phyloP scores from a whole-genome alignment of 2,797 vertebrate species.

The Rhinogobio ventralis region DNA sequence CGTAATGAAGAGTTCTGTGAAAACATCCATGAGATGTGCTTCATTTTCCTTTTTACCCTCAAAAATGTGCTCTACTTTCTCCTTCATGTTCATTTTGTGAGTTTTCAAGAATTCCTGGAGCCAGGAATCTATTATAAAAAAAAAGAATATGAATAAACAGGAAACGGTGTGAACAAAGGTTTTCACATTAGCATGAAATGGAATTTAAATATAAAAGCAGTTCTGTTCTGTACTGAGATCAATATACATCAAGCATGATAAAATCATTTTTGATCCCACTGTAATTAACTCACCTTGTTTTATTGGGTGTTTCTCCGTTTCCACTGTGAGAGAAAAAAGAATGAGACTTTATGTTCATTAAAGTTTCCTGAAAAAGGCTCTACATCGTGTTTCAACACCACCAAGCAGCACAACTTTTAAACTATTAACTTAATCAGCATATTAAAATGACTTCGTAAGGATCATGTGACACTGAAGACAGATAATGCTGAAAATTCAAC shows the following conservation, averaged over 20 bases:
- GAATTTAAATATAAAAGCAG: not conserved
- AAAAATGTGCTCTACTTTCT: not conserved
- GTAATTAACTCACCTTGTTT: not conserved
- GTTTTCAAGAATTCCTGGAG: not conserved
- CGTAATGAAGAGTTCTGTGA: not conserved
- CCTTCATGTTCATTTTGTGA: not conserved
- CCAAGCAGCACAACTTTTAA: not conserved
- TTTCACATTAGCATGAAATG: not conserved
- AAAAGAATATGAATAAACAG: not conserved
- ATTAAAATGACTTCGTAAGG: too few relatives aligned
- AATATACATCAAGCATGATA: not conserved
- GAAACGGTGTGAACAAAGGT: not conserved
- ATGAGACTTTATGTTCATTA: not conserved
- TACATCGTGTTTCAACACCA: too few relatives aligned
- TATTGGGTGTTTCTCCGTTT: not conserved
- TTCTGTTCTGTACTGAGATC: not conserved
- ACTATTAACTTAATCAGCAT: not conserved
- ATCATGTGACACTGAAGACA: too few relatives aligned
- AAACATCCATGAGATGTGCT: not conserved
- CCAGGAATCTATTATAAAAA: not conserved
- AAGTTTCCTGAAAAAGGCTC: not conserved
- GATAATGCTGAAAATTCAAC: too few relatives aligned
- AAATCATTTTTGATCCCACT: not conserved
- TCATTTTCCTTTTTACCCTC: not conserved
- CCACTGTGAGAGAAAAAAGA: not conserved